phyloP scores from a whole-genome alignment of 2,797 vertebrate genomes.

The Ctenochaetus hawaiiensis region DNA sequence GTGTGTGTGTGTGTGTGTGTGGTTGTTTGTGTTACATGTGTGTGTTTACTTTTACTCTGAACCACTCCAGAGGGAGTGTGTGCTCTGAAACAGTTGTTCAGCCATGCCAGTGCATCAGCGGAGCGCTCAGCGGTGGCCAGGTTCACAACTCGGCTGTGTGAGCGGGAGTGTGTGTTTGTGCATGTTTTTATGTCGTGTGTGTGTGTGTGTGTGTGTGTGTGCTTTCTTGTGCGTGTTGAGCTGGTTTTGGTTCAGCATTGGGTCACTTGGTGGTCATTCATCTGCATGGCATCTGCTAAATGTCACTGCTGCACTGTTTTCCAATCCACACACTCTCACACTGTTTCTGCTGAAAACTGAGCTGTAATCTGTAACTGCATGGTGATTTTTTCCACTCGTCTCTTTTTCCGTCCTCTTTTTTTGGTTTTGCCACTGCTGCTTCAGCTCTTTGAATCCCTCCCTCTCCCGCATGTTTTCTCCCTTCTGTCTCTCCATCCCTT shows the following conservation, averaged over 20 bases:
- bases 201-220: slow-evolving; percentile 23
- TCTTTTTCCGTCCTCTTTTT: slow-evolving; percentile 3
- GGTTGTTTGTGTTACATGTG: slow-evolving; percentile 28
- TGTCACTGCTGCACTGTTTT: slow-evolving; percentile 54
- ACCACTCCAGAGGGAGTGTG: slow-evolving; percentile 12
- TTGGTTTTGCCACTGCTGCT: not conserved
- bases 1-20: too few species aligned
- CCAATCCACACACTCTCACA: slow-evolving; percentile 6
- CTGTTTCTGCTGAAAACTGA: not conserved
- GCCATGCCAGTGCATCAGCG: slow-evolving; percentile 29
- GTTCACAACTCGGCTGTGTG: slow-evolving; percentile 40
- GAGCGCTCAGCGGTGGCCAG: slow-evolving; percentile 31
- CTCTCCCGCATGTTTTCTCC: not conserved
- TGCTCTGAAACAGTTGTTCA: slow-evolving; percentile 32
- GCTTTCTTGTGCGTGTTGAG: not conserved
- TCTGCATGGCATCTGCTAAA: slow-evolving; percentile 77
- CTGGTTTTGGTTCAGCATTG: slow-evolving; percentile 40
- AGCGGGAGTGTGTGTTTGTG: not conserved
- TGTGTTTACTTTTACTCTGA: slow-evolving; percentile 48
- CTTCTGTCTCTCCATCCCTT: slow-evolving; percentile 5
- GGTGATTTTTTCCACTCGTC: slow-evolving; percentile 37
- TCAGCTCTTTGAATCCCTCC: not conserved
- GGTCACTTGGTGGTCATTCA: slow-evolving; percentile 72
- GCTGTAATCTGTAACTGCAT: slow-evolving; percentile 42
- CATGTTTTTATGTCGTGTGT: not conserved